phyloP scores from a whole-genome alignment of 2,888 invertebrate genomes.

The Eupithecia subfuscata region DNA sequence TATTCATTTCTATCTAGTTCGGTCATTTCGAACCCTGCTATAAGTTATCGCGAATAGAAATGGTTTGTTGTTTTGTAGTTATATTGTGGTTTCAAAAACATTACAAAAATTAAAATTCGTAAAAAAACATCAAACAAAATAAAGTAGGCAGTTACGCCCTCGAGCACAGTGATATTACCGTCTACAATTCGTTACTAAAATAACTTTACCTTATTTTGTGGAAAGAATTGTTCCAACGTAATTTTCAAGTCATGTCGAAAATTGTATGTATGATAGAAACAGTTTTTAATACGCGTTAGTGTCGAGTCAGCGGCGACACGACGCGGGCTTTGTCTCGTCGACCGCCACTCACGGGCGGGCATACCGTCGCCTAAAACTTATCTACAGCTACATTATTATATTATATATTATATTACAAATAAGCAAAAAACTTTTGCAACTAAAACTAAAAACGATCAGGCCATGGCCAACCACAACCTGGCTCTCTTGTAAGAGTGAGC shows the following conservation, averaged over 20 bases:
- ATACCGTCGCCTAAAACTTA: not conserved
- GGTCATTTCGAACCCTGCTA: not conserved
- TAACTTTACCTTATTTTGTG: not conserved
- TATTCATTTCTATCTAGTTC: not conserved
- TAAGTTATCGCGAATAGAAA: not conserved
- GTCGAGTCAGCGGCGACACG: slow-evolving; percentile 19
- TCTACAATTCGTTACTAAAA: not conserved
- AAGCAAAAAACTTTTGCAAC: no score
- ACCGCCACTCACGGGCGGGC: not conserved
- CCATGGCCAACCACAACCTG: no score
- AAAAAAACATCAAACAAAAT: no score
- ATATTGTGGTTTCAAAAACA: no score
- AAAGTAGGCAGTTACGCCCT: no score
- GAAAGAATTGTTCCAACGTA: not conserved
- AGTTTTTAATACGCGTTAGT: slow-evolving; percentile 21
- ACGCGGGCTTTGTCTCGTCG: slow-evolving; percentile 9
- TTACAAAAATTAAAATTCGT: no score
- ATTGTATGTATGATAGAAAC: slow-evolving; percentile 18
- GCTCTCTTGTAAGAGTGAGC: no score
- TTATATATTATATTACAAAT: no score
- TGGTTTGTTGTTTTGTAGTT: not conserved
- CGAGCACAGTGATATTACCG: not conserved
- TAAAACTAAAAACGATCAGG: no score
- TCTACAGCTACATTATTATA: no score
- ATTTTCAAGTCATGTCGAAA: slow-evolving; percentile 14